Conservation (phyloP, 2,113 vertebrate genomes). For the Plotosus lineatus region DNA sequence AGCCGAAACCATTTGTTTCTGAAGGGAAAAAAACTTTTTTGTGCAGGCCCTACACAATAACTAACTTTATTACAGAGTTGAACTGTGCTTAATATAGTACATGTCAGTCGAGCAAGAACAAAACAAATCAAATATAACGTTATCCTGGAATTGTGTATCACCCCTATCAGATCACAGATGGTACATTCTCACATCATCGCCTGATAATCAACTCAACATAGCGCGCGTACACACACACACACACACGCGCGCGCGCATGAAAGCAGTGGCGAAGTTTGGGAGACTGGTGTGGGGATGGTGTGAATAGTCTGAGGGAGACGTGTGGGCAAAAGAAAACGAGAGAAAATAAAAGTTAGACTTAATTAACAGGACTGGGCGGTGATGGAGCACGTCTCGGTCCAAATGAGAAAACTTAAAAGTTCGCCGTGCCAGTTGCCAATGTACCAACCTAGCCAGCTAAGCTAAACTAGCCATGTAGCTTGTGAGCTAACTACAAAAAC, state of each 20-base stretch:
- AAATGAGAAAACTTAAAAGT: slow-evolving; percentile 15
- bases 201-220: slow-evolving; percentile 42
- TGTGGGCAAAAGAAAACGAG: background rate
- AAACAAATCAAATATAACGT: background rate
- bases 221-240: slow-evolving; percentile 4
- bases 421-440: background rate
- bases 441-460: background rate
- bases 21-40: background rate
- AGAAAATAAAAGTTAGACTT: background rate
- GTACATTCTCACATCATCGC: slow-evolving; percentile 46
- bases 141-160: background rate
- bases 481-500: slow-evolving; percentile 11
- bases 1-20: background rate
- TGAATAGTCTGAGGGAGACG: background rate
- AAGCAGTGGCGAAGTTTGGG: background rate
- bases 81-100: background rate
- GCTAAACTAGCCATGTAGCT: slow-evolving; percentile 9
- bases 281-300: too few relatives aligned
- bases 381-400: background rate
- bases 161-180: slow-evolving; percentile 8
- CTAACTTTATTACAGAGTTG: background rate
- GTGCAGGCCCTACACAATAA: too few relatives aligned
- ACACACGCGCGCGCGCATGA: too few relatives aligned
- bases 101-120: background rate
- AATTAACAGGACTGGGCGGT: background rate